Percentiles rank a stretch among this genome's conserved stretches.
Conservation (phyloP, 2,797 vertebrate genomes). For the Podarcis siculus region DNA sequence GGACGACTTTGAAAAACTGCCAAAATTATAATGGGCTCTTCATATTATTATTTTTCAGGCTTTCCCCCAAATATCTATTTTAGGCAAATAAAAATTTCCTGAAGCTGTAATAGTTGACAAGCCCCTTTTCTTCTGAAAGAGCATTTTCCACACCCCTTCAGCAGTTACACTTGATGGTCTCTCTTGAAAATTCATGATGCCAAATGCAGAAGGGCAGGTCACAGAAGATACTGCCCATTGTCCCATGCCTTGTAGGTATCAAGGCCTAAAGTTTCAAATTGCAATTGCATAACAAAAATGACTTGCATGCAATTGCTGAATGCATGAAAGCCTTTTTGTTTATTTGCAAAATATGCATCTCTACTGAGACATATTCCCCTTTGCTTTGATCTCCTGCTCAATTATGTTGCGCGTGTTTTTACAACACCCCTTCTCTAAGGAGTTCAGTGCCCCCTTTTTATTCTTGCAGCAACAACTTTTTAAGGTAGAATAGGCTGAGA, state of each 20-base stretch:
- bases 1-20: background rate
- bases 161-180: background rate
- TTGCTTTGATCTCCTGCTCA: too few species aligned
- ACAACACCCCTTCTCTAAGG: background rate
- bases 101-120: background rate
- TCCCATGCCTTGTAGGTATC: too few species aligned
- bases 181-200: background rate
- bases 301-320: too few species aligned
- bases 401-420: too few species aligned
- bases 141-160: background rate
- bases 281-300: too few species aligned
- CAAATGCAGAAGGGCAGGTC: background rate
- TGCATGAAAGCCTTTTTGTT: too few species aligned
- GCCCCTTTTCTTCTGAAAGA: background rate
- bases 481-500: background rate
- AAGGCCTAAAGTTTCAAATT: too few species aligned
- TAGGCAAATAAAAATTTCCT: slow-evolving; percentile 32
- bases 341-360: too few species aligned
- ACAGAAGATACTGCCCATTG: background rate
- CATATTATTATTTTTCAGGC: background rate
- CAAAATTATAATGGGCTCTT: slow-evolving; percentile 17
- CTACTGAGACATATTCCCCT: too few species aligned
- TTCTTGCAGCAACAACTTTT: background rate
- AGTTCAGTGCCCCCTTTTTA: background rate
- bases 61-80: background rate